Conservation (phyloP, 2,113 vertebrate species). For the Poecile atricapillus region DNA sequence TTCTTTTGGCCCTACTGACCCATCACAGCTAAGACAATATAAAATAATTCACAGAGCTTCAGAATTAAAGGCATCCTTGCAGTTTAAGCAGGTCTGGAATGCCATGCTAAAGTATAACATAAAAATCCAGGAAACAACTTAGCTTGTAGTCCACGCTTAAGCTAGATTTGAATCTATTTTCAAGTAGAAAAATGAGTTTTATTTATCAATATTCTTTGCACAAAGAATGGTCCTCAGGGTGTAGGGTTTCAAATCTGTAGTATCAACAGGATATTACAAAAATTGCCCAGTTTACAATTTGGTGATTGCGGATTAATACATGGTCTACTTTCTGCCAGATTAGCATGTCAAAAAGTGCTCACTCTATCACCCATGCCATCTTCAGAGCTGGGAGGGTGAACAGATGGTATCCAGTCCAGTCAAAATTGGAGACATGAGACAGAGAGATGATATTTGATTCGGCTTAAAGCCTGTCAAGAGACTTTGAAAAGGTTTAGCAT, state of each 20-base stretch:
- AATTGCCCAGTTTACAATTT: not conserved
- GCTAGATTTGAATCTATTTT: not conserved
- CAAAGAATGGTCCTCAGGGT: not conserved
- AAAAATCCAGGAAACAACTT: not conserved
- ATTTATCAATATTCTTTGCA: not conserved
- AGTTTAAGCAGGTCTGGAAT: not conserved
- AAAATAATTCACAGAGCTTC: not conserved
- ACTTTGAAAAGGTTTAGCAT: not conserved
- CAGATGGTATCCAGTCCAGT: not conserved
- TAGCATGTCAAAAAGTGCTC: not conserved
- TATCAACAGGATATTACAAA: not conserved
- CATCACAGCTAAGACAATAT: not conserved
- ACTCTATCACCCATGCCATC: not conserved
- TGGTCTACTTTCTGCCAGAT: not conserved
- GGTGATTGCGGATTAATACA: not conserved
- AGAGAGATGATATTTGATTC: not conserved
- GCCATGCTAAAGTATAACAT: not conserved
- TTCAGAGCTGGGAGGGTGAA: not conserved
- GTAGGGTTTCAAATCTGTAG: not conserved
- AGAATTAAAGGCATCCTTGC: not conserved
- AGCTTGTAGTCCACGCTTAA: not conserved
- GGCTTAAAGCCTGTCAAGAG: not conserved
- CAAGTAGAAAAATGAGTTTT: not conserved
- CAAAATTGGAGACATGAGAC: not conserved
- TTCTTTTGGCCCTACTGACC: not conserved